A percentile compares a stretch with the other conserved stretches of the same genome.
These are phyloP conservation scores for Leptogaster cylindrica DNA, from an alignment of 2,888 invertebrate species.

Conservation along the genomic window DNA sequence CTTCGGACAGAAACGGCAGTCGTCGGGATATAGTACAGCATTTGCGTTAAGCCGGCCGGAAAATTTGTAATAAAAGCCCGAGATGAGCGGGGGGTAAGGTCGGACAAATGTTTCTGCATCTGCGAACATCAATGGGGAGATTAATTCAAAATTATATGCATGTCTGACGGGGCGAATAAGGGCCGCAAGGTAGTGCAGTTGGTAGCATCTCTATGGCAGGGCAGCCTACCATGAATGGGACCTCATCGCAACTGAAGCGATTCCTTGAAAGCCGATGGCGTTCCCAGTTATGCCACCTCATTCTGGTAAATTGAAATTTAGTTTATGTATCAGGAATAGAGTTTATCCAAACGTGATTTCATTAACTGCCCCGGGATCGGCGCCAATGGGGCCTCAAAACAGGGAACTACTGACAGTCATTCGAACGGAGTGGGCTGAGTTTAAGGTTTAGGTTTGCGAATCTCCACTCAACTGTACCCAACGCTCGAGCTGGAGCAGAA, in stretches of 20 bases:
- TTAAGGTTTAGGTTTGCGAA: neutral
- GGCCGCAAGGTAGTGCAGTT: neutral
- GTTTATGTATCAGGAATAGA: constrained; percentile 5
- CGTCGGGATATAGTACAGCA: too few species aligned
- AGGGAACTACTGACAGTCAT: neutral
- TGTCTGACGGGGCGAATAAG: neutral
- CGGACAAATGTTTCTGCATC: neutral
- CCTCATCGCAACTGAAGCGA: neutral
- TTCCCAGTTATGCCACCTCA: neutral
- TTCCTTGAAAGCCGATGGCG: neutral
- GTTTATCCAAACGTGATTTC: constrained; percentile 3
- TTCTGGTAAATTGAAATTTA: constrained; percentile 6
- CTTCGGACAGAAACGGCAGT: neutral
- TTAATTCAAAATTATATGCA: constrained; percentile 7
- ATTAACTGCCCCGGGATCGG: neutral
- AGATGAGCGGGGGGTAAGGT: neutral
- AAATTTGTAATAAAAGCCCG: neutral
- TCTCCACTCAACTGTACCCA: neutral
- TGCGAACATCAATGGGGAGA: neutral
- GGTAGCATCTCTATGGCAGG: neutral
- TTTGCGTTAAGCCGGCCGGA: neutral
- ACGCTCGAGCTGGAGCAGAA: too few species aligned
- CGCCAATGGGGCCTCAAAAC: neutral
- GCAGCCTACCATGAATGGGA: neutral
- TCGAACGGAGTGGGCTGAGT: neutral